These are phyloP conservation scores for Ormyrus thymus DNA, from an alignment of 2,888 invertebrate species.

Conservation along the genomic window DNA sequence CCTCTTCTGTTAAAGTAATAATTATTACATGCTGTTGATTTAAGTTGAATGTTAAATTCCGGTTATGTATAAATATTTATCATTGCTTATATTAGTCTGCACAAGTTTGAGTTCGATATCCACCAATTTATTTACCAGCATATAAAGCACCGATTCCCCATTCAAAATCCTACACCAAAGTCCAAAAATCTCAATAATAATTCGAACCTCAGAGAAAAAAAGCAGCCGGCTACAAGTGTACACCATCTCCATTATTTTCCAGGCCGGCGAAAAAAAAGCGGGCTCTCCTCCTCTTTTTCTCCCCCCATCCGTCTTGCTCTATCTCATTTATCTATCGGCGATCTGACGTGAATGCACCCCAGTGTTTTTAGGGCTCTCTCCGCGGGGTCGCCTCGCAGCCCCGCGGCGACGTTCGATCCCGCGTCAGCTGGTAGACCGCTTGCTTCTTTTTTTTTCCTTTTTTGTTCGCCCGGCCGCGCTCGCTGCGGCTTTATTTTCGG, in stretches of 20 bases:
- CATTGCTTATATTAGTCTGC: too few relatives aligned
- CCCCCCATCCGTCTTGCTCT: background rate
- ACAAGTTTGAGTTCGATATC: too few relatives aligned
- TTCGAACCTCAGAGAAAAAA: too few relatives aligned
- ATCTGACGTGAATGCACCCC: conserved; percentile 4
- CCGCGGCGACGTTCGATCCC: background rate
- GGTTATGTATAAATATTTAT: too few relatives aligned
- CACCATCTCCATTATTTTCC: conserved; percentile 21
- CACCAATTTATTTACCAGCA: too few relatives aligned
- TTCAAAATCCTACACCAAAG: too few relatives aligned
- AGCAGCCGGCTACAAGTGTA: too few relatives aligned
- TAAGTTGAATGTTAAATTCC: too few relatives aligned
- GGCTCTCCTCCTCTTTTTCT: background rate
- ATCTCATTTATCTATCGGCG: conserved; percentile 13
- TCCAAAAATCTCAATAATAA: too few relatives aligned
- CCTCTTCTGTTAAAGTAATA: too few relatives aligned
- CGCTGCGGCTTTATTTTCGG: conserved; percentile 12
- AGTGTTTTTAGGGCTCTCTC: background rate
- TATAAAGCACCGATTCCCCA: too few relatives aligned
- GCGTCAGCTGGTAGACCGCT: conserved; percentile 45
- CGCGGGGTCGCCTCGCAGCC: background rate
- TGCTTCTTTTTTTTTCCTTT: background rate
- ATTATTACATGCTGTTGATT: too few relatives aligned
- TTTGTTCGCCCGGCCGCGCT: background rate
- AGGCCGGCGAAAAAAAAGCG: background rate